These are phyloP conservation scores for Nasonia oneida DNA, from an alignment of 2,888 invertebrate genomes.

Conservation along the genomic window DNA sequence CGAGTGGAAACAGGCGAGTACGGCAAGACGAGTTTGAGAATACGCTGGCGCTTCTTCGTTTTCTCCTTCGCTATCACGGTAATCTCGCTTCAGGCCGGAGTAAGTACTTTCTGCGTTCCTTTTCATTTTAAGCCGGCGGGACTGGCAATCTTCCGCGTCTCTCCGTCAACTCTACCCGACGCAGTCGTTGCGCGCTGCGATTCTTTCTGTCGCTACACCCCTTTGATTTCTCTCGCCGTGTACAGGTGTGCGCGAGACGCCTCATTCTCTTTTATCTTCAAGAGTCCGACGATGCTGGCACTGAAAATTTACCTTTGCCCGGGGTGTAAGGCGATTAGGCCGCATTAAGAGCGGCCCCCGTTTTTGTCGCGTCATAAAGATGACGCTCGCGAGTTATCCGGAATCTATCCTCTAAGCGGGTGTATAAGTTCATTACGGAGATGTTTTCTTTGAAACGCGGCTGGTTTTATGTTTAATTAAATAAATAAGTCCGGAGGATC, in stretches of 20 bases:
- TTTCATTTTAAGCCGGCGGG: constrained; percentile 31
- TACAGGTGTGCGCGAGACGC: constrained; percentile 4
- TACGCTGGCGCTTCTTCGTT: not conserved
- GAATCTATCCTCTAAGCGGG: not conserved
- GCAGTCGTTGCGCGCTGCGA: not conserved
- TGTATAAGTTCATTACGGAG: not conserved
- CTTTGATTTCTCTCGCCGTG: constrained; percentile 60
- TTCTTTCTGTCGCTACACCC: constrained; percentile 40
- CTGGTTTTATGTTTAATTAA: not conserved
- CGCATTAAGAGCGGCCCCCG: too few relatives aligned
- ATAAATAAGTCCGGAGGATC: not conserved
- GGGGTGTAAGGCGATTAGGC: too few relatives aligned
- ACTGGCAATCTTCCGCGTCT: constrained; percentile 63
- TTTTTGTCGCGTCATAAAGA: not conserved
- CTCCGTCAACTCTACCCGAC: constrained; percentile 19
- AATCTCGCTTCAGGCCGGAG: constrained; percentile 36
- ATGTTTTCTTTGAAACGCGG: not conserved
- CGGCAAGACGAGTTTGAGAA: not conserved
- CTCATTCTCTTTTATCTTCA: constrained; percentile 24
- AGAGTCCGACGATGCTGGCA: not conserved
- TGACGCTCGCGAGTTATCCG: not conserved
- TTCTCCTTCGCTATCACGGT: constrained; percentile 4
- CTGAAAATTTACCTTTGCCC: constrained; percentile 18
- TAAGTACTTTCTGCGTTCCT: not conserved
- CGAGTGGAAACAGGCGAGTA: not conserved